phyloP scores from a whole-genome alignment of 2,797 vertebrate species.

The Mallotus villosus region DNA sequence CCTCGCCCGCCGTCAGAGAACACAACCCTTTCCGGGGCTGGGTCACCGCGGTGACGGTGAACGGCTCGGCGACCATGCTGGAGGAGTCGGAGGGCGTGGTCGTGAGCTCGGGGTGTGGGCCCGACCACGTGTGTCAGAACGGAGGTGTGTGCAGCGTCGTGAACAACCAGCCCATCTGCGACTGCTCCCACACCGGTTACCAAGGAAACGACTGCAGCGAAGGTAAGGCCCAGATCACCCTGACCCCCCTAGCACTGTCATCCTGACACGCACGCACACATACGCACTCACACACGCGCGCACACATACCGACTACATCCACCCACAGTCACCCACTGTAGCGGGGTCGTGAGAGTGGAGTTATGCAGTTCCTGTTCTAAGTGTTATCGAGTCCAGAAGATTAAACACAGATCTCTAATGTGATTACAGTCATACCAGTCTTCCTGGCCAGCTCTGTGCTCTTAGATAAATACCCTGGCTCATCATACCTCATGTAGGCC shows the following conservation, averaged over 20 bases:
- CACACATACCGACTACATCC: slow-evolving; percentile 15
- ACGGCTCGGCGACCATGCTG: slow-evolving; percentile 76
- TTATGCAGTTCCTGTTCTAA: not conserved
- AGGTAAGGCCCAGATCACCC: slow-evolving; percentile 85
- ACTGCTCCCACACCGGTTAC: slow-evolving; percentile 95
- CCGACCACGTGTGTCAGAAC: slow-evolving; percentile 90
- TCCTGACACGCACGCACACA: slow-evolving; percentile 33
- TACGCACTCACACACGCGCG: not conserved
- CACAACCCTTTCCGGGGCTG: slow-evolving; percentile 90
- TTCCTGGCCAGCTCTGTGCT: not conserved
- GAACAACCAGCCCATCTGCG: slow-evolving; percentile 89
- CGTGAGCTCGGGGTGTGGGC: slow-evolving; percentile 78
- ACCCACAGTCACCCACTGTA: slow-evolving; percentile 12
- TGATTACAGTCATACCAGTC: not conserved
- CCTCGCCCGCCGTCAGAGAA: slow-evolving; percentile 85
- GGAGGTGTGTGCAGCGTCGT: slow-evolving; percentile 95
- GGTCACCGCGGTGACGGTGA: slow-evolving; percentile 90
- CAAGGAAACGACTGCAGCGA: slow-evolving; percentile 98
- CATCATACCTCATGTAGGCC: not conserved
- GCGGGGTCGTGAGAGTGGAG: not conserved
- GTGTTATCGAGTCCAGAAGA: not conserved
- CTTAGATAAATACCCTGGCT: no score
- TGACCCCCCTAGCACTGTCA: slow-evolving; percentile 58
- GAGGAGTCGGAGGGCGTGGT: slow-evolving; percentile 87
- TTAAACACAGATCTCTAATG: slow-evolving; percentile 7